Percentiles rank a stretch among this genome's conserved stretches.
phyloP scores from a whole-genome alignment of 2,113 vertebrate genomes.

The Dryoscopus gambensis region DNA sequence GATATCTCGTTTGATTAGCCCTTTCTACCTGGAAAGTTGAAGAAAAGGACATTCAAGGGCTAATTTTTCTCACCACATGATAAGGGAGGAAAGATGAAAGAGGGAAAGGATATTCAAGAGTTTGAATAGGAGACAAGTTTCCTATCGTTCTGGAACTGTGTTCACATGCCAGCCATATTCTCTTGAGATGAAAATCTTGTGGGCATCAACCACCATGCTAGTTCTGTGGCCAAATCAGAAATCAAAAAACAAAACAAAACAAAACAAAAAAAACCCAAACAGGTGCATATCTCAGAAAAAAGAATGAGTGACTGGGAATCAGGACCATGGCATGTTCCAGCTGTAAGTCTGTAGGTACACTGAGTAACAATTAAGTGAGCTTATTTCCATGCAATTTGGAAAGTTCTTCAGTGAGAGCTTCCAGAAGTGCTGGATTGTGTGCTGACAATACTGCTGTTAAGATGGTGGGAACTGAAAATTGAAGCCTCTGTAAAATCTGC shows the following conservation, averaged over 20 bases:
- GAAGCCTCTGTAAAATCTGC: background rate
- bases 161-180: background rate
- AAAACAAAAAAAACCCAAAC: no score
- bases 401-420: background rate
- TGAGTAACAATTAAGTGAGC: background rate
- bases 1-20: background rate
- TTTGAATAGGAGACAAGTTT: background rate
- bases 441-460: background rate
- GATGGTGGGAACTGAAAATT: background rate
- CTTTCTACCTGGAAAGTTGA: background rate
- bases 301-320: background rate
- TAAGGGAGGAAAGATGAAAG: background rate
- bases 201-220: background rate
- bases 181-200: background rate
- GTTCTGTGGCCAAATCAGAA: background rate
- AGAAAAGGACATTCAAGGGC: background rate
- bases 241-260: background rate
- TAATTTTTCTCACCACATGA: background rate
- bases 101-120: background rate
- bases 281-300: background rate
- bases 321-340: background rate
- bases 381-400: background rate
- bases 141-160: background rate
- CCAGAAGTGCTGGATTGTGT: background rate
- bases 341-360: background rate